Conservation (phyloP, 2,888 invertebrate species). For the Chrysopilus asiliformis region DNA sequence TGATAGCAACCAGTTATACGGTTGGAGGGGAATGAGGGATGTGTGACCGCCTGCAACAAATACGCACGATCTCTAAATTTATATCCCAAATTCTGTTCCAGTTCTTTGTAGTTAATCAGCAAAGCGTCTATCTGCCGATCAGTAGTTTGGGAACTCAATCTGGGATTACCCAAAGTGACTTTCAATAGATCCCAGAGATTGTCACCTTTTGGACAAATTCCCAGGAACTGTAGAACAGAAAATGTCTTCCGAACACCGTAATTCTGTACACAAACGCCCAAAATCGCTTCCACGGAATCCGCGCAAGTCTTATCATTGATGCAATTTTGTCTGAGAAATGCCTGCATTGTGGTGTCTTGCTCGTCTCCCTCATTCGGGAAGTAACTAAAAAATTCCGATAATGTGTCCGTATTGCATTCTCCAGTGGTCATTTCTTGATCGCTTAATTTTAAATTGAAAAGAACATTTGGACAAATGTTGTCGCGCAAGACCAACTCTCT, state of each 20-base stretch:
- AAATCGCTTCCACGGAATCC: constrained; percentile 68
- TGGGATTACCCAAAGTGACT: constrained; percentile 19
- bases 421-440: constrained; percentile 33
- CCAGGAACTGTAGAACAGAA: constrained; percentile 49
- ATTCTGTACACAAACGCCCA: constrained; percentile 55
- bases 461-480: constrained; percentile 34
- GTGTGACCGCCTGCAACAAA: constrained; percentile 83
- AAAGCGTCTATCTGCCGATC: constrained; percentile 38
- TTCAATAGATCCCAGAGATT: constrained; percentile 26
- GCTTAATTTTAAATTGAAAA: constrained; percentile 38
- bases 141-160: constrained; percentile 29
- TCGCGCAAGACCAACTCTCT: constrained; percentile 16
- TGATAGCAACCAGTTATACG: constrained; percentile 78
- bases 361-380: constrained; percentile 16
- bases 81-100: constrained; percentile 57
- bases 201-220: constrained; percentile 39
- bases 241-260: constrained; percentile 37
- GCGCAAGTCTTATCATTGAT: constrained; percentile 54
- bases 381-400: constrained; percentile 20
- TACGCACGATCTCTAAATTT: constrained; percentile 67
- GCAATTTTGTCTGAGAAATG: constrained; percentile 37
- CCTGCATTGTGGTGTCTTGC: constrained; percentile 18
- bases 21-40: constrained; percentile 76
- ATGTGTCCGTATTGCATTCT: constrained; percentile 21
- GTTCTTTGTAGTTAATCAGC: constrained; percentile 33